A percentile compares a stretch with the other conserved stretches of the same genome.
Evolutionary conservation across 2,888 invertebrate genomes (phyloP).

Genomic region (Oscheius sp.): DNA sequence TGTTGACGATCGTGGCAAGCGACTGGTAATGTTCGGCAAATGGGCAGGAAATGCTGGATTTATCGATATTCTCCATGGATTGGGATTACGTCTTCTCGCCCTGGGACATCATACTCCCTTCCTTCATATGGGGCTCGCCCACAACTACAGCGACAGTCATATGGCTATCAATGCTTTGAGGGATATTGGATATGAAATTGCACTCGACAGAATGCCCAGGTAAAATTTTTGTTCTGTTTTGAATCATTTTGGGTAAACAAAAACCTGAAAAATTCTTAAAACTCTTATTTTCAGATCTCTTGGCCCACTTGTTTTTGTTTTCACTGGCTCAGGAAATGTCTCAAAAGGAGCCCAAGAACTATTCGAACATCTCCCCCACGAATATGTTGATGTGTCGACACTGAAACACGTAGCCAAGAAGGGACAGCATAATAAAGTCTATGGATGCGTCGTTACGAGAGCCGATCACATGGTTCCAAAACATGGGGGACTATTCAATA

Average conservation of each 20-base stretch:
- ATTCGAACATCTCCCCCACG: constrained; percentile 94
- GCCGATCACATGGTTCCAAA: constrained; percentile 91
- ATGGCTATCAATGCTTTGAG: constrained; percentile 96
- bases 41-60: constrained; percentile 94
- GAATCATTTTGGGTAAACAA: not conserved
- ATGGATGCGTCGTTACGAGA: constrained; percentile 92
- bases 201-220: constrained; percentile 93
- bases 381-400: constrained; percentile 94
- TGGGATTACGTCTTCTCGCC: constrained; percentile 90
- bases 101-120: constrained; percentile 98
- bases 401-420: constrained; percentile 93
- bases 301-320: constrained; percentile 95
- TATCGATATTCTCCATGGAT: constrained; percentile 96
- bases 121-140: constrained; percentile 97
- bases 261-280: not conserved
- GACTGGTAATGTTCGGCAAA: constrained; percentile 97
- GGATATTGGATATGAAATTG: constrained; percentile 98
- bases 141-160: constrained; percentile 95
- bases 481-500: constrained; percentile 89
- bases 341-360: constrained; percentile 81
- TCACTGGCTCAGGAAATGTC: constrained; percentile 96
- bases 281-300: constrained; percentile 78
- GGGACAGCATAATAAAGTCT: constrained; percentile 92
- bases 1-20: constrained; percentile 85
- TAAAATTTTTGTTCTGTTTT: not conserved